Evolutionary conservation across 2,797 vertebrate genomes (phyloP), one percentile per base, ranked within the genome.

Genomic region (Myripristis murdjan): DNA sequence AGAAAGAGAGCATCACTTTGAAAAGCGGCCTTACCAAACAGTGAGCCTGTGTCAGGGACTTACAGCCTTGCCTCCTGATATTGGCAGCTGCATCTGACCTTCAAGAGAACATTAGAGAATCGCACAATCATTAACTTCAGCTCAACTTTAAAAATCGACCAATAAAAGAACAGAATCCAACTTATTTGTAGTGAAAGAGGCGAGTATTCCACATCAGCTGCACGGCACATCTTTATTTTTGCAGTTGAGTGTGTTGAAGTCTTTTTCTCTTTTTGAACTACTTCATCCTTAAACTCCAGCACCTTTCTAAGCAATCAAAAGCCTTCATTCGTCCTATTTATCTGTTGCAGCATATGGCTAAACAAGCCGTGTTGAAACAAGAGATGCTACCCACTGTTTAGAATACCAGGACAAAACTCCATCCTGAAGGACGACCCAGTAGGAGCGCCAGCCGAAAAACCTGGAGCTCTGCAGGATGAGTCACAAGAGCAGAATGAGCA

Each of bases 401-500:
- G 95, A 94, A 86, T 96, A 99, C 98, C 97, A 99, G n/a, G 96
- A 98, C 64, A 99, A 88, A 75, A 98, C 97, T 65, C 97, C 98
- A 7, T 97, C 96, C 72, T 98, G 97, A 57, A 99, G 92, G 56
- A 98, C 94, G 18, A 98, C 93, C 97, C 97, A 99, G 87, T 94
- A 96, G 52, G 95, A 94, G 22, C 94, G 96, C 97, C 97, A 98
- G 56, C 97, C 96, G 77, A 99, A 97, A 87, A 99, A 98, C 18
- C 98, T 94, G 76, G 96, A 98, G 87, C 94, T 98, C 97, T 98
- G 84, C 58, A 58, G 81, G 72, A 89, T 26, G 53, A 18, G 20
- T 20, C 12, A 24, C 16, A 55, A 70, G 33, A 26, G n/a, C 39
- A 28, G 14, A 72, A 61, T 75, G 9, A 66, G 0, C 3, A 0